Conservation (phyloP, 2,888 invertebrate genomes). For the Leistus spinibarbis region DNA sequence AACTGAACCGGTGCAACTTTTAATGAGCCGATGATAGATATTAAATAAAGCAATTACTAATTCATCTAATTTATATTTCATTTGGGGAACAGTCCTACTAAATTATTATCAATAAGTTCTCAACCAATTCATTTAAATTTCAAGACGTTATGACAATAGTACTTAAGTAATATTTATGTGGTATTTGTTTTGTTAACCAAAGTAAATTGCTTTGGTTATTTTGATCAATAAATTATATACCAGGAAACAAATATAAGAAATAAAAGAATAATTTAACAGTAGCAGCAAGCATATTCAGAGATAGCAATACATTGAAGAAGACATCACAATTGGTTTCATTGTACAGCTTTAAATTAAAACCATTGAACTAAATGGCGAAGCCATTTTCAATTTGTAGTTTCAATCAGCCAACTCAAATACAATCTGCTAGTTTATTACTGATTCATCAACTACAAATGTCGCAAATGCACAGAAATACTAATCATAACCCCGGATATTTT, state of each 20-base stretch:
- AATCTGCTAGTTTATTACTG: background rate
- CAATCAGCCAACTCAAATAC: background rate
- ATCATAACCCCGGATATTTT: background rate
- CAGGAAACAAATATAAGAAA: no score
- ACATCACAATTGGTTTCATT: background rate
- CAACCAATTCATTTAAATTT: no score
- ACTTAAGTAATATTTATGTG: no score
- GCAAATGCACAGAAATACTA: background rate
- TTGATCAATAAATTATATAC: no score
- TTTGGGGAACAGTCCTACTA: no score
- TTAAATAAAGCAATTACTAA: no score
- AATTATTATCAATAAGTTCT: no score
- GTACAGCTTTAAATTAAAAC: background rate
- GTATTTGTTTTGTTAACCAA: no score
- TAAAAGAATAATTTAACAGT: background rate
- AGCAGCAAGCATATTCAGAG: background rate
- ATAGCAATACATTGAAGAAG: background rate
- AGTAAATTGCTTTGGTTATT: no score
- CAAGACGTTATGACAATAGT: no score
- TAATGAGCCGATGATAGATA: background rate
- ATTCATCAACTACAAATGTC: slow-evolving; percentile 5
- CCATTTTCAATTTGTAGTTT: background rate
- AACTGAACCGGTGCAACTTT: background rate
- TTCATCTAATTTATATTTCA: no score
- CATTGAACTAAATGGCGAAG: no score